Base-by-base conservation (phyloP, 2,113 vertebrate genomes). In the Morone saxatilis region DNA sequence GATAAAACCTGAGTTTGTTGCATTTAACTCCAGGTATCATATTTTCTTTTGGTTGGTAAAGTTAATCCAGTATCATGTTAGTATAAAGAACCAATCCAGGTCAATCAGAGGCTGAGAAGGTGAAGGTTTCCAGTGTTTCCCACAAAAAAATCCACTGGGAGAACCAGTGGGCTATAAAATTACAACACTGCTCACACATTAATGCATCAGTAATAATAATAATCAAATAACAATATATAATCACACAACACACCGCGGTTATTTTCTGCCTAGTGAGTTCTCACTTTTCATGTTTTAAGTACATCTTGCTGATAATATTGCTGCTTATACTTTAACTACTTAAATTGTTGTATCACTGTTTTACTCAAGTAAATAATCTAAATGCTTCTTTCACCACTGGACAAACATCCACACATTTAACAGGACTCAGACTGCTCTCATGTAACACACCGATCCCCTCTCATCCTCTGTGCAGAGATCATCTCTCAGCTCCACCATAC, bases 401-500 rank as follows among this genome's bases (percentile, higher is more conserved):
- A 62, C 4, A 56, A 62, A 69, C 1, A 36, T 20, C 10, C 57
- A 54, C 45, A 67, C 51, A 47, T 74, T 41, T 59, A 53, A 45
- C 51, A 25, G 67, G 57, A 56, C 31, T 71, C 60, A 54, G 22
- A 48, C 48, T 38, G 36, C 71, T 60, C 54, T 62, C 16, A 13
- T 31, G n/a, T 62, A 56, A 41, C 1, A 41, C 41, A 36, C 25
- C 31, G 22, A 54, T 63, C 57, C 43, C 31, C 66, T 40, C 11
- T 66, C 71, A n/a, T 71, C 75, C 63, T 22, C 71, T 50, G 61
- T 84, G 69, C 17, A 17, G 38, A 71, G 69, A 84, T 83, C 61
- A 81, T 89, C 87, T 77, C 89, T 86, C 85, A 68, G 66, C 6
- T 6, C 66, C 78, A 71, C 68, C 88, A 88, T 86, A 85, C 70